Evolutionary conservation across 2,888 invertebrate species (phyloP).

Genomic region (Taphrorychus bicolor): DNA sequence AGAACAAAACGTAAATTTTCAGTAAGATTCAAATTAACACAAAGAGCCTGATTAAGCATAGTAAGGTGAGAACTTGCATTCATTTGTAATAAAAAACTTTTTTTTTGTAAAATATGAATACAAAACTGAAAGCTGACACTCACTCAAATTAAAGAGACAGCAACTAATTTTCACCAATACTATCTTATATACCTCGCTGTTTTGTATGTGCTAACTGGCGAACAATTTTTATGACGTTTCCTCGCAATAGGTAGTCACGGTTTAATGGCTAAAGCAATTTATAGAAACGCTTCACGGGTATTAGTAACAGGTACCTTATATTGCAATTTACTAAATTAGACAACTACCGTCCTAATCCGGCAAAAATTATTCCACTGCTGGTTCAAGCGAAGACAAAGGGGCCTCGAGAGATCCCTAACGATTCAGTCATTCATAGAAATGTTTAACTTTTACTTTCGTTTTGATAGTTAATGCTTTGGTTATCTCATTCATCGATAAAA

Average conservation of each 20-base stretch:
- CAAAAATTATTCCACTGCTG: background rate
- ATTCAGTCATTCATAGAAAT: slow-evolving; percentile 18
- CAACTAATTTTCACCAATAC: background rate
- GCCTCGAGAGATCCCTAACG: background rate
- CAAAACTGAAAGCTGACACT: background rate
- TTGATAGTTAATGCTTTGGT: slow-evolving; percentile 32
- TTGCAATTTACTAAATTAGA: background rate
- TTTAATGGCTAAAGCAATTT: slow-evolving; percentile 3
- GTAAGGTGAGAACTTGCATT: too few relatives aligned
- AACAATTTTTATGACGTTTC: slow-evolving; percentile 4
- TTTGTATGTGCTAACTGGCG: background rate
- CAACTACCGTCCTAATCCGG: background rate
- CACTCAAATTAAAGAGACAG: background rate
- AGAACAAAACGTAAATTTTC: too few relatives aligned
- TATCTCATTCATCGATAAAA: slow-evolving; percentile 25
- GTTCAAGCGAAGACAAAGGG: background rate
- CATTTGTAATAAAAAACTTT: too few relatives aligned
- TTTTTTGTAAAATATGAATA: too few relatives aligned
- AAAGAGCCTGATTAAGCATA: too few relatives aligned
- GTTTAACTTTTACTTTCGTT: slow-evolving; percentile 37
- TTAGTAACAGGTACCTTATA: slow-evolving; percentile 2
- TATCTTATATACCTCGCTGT: background rate
- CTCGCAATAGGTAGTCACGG: slow-evolving; percentile 1
- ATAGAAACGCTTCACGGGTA: slow-evolving; percentile 3
- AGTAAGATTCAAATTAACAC: too few relatives aligned